Base-by-base conservation (phyloP, 92 coral and sea anemone genomes). In the Meandrina meandrites region DNA sequence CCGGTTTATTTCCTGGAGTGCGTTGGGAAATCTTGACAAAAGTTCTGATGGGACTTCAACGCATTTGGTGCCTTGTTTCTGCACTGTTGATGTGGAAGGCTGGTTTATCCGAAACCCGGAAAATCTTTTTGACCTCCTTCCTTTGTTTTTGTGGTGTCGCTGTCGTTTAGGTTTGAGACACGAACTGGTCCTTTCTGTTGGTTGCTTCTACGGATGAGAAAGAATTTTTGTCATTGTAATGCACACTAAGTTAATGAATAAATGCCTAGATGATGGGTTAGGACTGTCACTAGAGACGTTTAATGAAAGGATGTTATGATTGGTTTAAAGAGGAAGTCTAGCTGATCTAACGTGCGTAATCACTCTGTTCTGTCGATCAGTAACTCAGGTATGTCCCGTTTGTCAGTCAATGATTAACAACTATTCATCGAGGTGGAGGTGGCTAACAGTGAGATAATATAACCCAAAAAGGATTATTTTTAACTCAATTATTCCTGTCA, bases 21-120 rank as follows among this genome's bases (percentile, higher is more conserved):
- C 87, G 28, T 79, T 74, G 51, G 87, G 87, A 40, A 84, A 56
- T 84, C 87, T 84, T 75, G 80, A 32, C 11, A 54, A 30, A 10
- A 84, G 81, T 54, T 84, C 80, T 34, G 40, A 79, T n/a, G 87
- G 87, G 9, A 84, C 80, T 42, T 19, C 28, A 24, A 18, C 50
- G 22, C 40, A n/a, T 17, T 12, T 54, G 21, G n/a, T 3, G 24
- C 32, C 51, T 14, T 17, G 72, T n/a, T 74, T 56, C 75, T 56
- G 58, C 34, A 62, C 19, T 75, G 80, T 14, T 10, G 83, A 34
- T 12, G 57, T 35, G 45, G 78, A 34, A 36, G 71, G 28, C 35
- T 11, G 71, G 69, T 62, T 62, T 24, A 22, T 62, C 30, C 21
- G 69, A n/a, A n/a, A n/a, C n/a, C n/a, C n/a, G 6, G 32, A 28